Conservation (phyloP, 2,113 vertebrate genomes). For the Equus przewalskii region DNA sequence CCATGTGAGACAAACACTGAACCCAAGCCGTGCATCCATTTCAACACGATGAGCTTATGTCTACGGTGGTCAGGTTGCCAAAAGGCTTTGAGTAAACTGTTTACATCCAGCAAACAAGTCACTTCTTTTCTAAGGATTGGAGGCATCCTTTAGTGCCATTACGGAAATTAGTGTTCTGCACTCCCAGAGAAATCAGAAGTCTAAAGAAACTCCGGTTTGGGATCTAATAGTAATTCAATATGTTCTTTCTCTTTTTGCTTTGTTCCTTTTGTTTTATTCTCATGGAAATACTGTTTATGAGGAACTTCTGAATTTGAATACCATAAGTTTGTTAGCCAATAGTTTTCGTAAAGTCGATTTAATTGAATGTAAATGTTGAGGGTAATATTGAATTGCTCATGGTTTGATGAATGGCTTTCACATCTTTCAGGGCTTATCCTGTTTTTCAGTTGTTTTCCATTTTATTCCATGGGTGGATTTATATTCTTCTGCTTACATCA, state of each 20-base stretch:
- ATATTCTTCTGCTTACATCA: conserved; percentile 30
- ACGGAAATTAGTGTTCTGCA: background rate
- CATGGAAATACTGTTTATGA: background rate
- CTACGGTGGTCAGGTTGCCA: background rate
- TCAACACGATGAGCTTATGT: background rate
- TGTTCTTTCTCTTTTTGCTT: background rate
- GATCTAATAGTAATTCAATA: background rate
- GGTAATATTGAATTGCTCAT: background rate
- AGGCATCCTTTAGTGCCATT: background rate
- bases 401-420: background rate
- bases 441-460: background rate
- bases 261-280: conserved; percentile 25
- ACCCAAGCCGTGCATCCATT: background rate
- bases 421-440: conserved; percentile 19
- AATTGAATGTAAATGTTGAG: background rate
- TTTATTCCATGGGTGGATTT: background rate
- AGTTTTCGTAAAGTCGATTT: background rate
- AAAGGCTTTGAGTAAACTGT: background rate
- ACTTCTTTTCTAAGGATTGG: background rate
- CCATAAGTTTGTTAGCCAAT: background rate
- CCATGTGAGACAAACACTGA: background rate
- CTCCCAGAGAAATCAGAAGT: background rate
- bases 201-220: background rate
- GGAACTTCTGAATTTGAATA: conserved; percentile 26
- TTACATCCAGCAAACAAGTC: background rate